Percentiles rank a stretch among this genome's conserved stretches.
phyloP scores from a whole-genome alignment of 2,888 invertebrate genomes.

The Microplitis manilae region DNA sequence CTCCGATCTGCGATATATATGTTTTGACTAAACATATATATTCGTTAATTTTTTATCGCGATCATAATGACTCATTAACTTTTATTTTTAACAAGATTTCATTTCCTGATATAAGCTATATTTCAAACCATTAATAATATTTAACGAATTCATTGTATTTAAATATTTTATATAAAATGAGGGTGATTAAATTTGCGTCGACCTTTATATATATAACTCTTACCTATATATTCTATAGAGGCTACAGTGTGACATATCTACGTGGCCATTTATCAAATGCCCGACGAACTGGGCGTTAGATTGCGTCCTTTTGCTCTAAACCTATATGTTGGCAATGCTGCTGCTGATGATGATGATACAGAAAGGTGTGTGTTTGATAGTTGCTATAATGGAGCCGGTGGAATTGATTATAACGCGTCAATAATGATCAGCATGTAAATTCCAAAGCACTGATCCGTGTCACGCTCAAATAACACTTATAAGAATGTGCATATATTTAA shows the following conservation, averaged over 20 bases:
- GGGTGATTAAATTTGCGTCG: not conserved
- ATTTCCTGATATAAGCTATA: conserved; percentile 43
- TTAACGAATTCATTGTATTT: not conserved
- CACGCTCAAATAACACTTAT: not conserved
- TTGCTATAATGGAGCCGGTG: not conserved
- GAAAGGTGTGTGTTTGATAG: not conserved
- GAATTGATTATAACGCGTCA: not conserved
- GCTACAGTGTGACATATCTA: not conserved
- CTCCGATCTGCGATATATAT: not conserved
- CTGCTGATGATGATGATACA: too few relatives aligned
- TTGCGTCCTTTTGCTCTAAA: not conserved
- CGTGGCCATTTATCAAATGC: not conserved
- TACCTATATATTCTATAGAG: too few relatives aligned
- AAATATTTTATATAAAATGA: not conserved
- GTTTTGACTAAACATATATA: conserved; percentile 59
- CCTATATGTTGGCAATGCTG: too few relatives aligned
- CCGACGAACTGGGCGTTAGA: not conserved
- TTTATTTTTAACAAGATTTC: conserved; percentile 49
- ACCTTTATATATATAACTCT: not conserved
- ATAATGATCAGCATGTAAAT: not conserved
- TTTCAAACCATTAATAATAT: not conserved
- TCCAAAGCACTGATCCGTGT: not conserved
- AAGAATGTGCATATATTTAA: not conserved
- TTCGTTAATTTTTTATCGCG: conserved; percentile 62
- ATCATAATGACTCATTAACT: conserved; percentile 66